Evolutionary conservation across 2,113 vertebrate genomes (phyloP).

Genomic region (Oncorhynchus nerka): DNA sequence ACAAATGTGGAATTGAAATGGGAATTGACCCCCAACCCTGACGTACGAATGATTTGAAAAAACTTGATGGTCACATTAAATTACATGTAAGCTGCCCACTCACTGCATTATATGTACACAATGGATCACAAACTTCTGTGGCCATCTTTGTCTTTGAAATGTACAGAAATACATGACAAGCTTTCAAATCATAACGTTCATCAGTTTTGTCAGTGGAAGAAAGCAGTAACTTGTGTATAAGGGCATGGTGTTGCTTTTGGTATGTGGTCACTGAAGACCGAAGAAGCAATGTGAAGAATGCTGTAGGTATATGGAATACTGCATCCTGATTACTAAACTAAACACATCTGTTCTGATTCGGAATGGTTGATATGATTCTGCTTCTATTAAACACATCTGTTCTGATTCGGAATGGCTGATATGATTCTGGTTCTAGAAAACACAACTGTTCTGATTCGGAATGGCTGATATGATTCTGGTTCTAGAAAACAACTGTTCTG

Average conservation of each 20-base stretch:
- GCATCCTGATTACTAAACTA: slow-evolving; percentile 40
- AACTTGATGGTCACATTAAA: slow-evolving; percentile 46
- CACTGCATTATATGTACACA: slow-evolving; percentile 51
- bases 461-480: too few relatives aligned
- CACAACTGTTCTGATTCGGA: too few relatives aligned
- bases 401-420: too few relatives aligned
- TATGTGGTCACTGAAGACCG: slow-evolving; percentile 51
- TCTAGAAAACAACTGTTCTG: too few relatives aligned
- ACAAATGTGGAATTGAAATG: too few relatives aligned
- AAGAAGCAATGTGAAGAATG: slow-evolving; percentile 35
- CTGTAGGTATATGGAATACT: slow-evolving; percentile 43
- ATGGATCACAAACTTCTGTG: slow-evolving; percentile 23
- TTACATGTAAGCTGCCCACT: slow-evolving; percentile 66
- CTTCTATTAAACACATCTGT: too few relatives aligned
- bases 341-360: slow-evolving; percentile 57
- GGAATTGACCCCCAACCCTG: too few relatives aligned
- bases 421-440: too few relatives aligned
- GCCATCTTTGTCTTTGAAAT: slow-evolving; percentile 55
- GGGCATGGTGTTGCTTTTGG: slow-evolving; percentile 65
- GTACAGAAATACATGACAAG: slow-evolving; percentile 41
- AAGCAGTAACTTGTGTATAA: slow-evolving; percentile 65
- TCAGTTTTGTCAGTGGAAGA: slow-evolving; percentile 50
- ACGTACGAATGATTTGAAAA: neutral
- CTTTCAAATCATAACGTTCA: slow-evolving; percentile 41
- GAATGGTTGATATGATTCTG: slow-evolving; percentile 57